Base-by-base conservation (phyloP, 2,113 vertebrate genomes). In the Psilopogon haemacephalus region DNA sequence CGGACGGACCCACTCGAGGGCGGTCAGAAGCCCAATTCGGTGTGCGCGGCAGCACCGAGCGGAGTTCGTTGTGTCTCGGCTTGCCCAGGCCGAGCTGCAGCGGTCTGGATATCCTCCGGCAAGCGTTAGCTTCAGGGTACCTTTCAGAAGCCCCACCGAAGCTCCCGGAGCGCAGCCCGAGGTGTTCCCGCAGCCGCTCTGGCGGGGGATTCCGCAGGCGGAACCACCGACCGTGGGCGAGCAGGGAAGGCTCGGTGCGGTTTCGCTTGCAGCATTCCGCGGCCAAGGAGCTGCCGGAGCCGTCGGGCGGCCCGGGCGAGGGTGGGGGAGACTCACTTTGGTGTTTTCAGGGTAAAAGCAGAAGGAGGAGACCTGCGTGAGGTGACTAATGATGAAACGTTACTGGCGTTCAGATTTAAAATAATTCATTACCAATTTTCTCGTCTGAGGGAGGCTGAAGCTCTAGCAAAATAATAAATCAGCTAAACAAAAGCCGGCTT, bases 401-500 rank as follows among this genome's bases (percentile, higher is more conserved):
- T 97, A 86, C 95, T 80, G 88, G 96, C 92, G 96, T 96, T 97
- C 97, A 85, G 96, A 95, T 96, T 97, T 97, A 95, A 96, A 97
- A 92, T 96, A 95, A 97, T 97, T 97, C 96, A 96, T 98, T 97
- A 91, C 95, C 97, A 96, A 95, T 97, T 97, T 96, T 95, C 91
- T 90, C 70, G 96, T 88, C 96, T 84, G 94, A 95, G 96, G 90
- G 94, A 95, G 96, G 90, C 97, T 94, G 97, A 97, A 94, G 95
- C 96, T 69, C 71, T 93, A 90, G 97, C 97, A 97, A 97, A 98
- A 98, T 97, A 97, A 98, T 98, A 98, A 98, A 98, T 98, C 97
- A 98, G 96, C 89, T 97, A 96, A 98, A 98, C 98, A 98, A 98
- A 97, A 98, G 95, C 95, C 95, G 97, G 95, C 96, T 97, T 96